phyloP scores from a whole-genome alignment of 2,113 vertebrate genomes.

The Pomatorhinus ruficollis region DNA sequence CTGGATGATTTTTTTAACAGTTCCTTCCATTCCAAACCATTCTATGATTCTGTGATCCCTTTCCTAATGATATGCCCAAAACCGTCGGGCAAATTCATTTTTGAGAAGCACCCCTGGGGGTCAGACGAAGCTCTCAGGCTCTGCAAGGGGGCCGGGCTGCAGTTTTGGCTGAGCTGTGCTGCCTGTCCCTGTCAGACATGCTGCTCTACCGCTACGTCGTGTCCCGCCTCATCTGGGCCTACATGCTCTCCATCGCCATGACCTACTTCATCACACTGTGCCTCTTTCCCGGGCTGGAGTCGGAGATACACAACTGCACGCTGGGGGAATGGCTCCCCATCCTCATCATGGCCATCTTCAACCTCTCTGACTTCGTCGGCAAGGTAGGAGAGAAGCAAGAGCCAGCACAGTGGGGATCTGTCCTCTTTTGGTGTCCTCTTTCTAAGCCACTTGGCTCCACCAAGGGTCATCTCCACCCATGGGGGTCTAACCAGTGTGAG shows the following conservation, averaged over 20 bases:
- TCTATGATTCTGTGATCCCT: neutral
- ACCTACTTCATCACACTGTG: slow-evolving; percentile 98
- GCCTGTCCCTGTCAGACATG: slow-evolving; percentile 80
- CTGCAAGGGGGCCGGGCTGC: neutral
- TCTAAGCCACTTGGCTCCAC: neutral
- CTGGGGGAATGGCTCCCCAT: slow-evolving; percentile 97
- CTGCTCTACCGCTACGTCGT: slow-evolving; percentile 93
- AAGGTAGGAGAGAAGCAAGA: slow-evolving; percentile 79
- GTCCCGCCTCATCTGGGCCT: slow-evolving; percentile 92
- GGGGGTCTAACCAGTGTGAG: neutral
- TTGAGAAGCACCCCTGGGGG: neutral
- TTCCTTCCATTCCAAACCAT: neutral
- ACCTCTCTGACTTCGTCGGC: slow-evolving; percentile 96
- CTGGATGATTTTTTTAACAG: neutral
- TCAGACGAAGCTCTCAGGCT: neutral
- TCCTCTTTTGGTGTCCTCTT: neutral
- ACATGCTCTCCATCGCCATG: slow-evolving; percentile 95
- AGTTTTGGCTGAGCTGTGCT: neutral
- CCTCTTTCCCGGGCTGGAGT: slow-evolving; percentile 94
- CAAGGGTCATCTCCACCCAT: neutral
- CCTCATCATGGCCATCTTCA: slow-evolving; percentile 99
- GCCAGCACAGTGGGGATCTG: rapidly evolving
- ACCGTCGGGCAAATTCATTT: rapidly evolving
- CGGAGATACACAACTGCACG: slow-evolving; percentile 88
- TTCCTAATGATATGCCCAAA: neutral